Evolutionary conservation across 2,888 invertebrate species (phyloP), one percentile per base, ranked within the genome.

Genomic region (Mellilla xanthometata): DNA sequence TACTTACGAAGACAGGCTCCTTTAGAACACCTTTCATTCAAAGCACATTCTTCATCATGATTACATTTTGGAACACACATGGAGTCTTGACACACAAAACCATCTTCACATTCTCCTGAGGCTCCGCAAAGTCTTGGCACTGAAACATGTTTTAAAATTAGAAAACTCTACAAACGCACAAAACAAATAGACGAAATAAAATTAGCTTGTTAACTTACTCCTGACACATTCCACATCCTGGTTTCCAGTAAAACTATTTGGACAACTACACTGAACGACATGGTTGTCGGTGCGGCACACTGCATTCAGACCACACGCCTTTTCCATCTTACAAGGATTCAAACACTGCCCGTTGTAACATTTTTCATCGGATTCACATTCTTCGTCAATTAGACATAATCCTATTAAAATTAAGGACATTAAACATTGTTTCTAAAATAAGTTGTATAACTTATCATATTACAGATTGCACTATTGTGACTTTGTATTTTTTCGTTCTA

Each of bases 21-120:
- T 65, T 92, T 91, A 5, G 95, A 86, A 81, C 97, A 97, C 76
- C 96, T 95, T 81, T 97, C 97, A 72, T 97, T 97, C 48, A 95
- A 91, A 2, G 97, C 97, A 74, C 97, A 97, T 54, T 95, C 93
- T 62, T 94, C 94, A 74, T 97, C 97, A 9, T 80, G 87, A 23
- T 84, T 81, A 69, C 97, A 97, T 30, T 90, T 90, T 2, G 96
- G 95, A 49, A 95, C 86, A 70, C 97, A 97, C 81, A 96, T 94
- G 36, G 94, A 95, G 66, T 96, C 94, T 50, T 94, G 93, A 66
- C 97, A 97, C 13, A 92, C 91, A 58, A 93, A 93, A 19, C 92
- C 94, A n/a, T 90, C 78, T 49, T 90, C 88, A 72, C 97, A 97
- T 63, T 96, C 95, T 8, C 90, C 86, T 47, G 92, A 91, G 4